A percentile compares a stretch with the other conserved stretches of the same genome.
Conservation (phyloP, 1,140 invertebrate genomes). For the Scaptomyza montana region DNA sequence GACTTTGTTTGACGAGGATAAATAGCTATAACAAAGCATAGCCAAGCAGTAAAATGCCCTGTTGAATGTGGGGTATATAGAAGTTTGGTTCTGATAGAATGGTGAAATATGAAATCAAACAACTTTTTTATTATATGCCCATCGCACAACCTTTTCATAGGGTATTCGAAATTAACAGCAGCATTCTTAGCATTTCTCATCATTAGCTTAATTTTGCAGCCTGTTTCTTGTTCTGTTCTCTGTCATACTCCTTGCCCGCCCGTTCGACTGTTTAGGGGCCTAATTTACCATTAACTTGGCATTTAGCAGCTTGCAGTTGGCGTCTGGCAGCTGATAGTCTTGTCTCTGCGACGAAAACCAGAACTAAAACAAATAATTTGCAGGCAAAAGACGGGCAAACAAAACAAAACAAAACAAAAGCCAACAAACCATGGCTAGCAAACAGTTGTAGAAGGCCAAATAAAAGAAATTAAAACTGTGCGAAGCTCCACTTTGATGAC, state of each 20-base stretch:
- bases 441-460: constrained; percentile 36
- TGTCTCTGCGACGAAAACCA: constrained; percentile 49
- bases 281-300: constrained; percentile 76
- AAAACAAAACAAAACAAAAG: constrained; percentile 18
- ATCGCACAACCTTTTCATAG: background rate
- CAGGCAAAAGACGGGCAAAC: constrained; percentile 44
- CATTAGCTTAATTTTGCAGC: constrained; percentile 73
- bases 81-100: too few species aligned
- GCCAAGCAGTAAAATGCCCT: background rate
- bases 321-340: constrained; percentile 38
- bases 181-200: constrained; percentile 53
- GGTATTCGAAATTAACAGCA: constrained; percentile 13
- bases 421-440: constrained; percentile 10
- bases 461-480: constrained; percentile 77
- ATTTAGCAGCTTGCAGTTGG: constrained; percentile 62
- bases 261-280: constrained; percentile 4
- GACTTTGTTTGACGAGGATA: background rate
- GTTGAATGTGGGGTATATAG: background rate
- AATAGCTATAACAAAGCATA: background rate
- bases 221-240: background rate
- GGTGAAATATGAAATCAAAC: too few species aligned
- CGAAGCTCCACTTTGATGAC: constrained; percentile 30
- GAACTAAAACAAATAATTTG: constrained; percentile 74
- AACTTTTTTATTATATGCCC: background rate
- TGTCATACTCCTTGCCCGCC: background rate